Conservation (phyloP, 2,888 invertebrate genomes). For the Leistus spinibarbis region DNA sequence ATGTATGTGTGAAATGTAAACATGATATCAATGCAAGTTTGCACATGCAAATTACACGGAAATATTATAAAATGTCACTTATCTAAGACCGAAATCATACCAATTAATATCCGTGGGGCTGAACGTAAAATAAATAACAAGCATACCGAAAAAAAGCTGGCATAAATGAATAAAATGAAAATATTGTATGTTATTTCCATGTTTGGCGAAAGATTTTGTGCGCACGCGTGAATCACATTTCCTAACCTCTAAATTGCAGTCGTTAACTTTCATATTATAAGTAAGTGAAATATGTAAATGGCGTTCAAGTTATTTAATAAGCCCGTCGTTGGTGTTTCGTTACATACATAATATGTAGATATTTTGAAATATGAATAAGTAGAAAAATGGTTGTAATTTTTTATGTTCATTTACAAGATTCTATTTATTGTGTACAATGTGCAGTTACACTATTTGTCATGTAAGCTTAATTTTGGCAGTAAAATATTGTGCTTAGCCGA, state of each 20-base stretch:
- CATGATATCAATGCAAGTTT: neutral
- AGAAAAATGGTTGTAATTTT: neutral
- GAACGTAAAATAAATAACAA: too few species aligned
- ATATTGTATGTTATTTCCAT: neutral
- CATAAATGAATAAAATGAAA: neutral
- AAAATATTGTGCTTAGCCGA: neutral
- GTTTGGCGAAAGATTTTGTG: neutral
- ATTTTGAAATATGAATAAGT: neutral
- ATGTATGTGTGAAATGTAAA: neutral
- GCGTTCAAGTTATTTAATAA: slow-evolving; percentile 1
- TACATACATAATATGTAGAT: neutral
- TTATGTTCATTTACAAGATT: neutral
- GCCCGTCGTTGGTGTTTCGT: neutral
- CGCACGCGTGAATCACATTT: slow-evolving; percentile 14
- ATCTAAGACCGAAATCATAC: neutral
- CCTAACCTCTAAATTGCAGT: slow-evolving; percentile 4
- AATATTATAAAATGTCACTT: neutral
- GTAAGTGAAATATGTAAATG: slow-evolving; percentile 22
- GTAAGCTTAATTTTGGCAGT: neutral
- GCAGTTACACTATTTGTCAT: neutral
- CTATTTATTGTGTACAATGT: neutral
- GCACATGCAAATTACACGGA: neutral
- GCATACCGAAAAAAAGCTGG: too few species aligned
- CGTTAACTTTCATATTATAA: slow-evolving; percentile 16
- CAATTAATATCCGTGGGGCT: too few species aligned